Evolutionary conservation across 1,140 invertebrate species (phyloP).

Genomic region (Zaprionus ornatus): DNA sequence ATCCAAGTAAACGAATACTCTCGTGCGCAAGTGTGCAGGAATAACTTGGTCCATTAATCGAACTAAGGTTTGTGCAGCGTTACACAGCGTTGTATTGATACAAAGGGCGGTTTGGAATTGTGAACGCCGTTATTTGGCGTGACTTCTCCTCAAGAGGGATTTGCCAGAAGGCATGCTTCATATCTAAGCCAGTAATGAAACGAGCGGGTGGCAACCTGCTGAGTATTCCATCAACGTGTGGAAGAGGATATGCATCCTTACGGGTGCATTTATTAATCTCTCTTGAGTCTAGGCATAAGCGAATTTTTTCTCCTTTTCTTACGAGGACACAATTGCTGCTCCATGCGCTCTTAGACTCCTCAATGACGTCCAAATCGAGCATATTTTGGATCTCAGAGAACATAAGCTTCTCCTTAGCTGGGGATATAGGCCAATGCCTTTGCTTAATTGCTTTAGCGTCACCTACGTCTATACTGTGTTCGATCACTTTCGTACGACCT

Average conservation of each 20-base stretch:
- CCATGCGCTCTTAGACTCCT: slow-evolving; percentile 49
- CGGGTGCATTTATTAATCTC: no score
- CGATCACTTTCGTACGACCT: slow-evolving; percentile 7
- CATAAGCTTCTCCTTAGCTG: slow-evolving; percentile 12
- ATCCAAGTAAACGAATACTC: slow-evolving; percentile 76
- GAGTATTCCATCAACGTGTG: slow-evolving; percentile 40
- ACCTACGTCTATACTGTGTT: not conserved
- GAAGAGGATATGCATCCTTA: slow-evolving; percentile 49
- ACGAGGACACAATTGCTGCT: slow-evolving; percentile 35
- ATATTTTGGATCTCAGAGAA: slow-evolving; percentile 34
- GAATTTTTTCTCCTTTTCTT: slow-evolving; percentile 19
- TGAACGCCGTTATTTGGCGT: no score
- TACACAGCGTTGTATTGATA: slow-evolving; percentile 19
- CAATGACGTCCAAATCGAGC: slow-evolving; percentile 32
- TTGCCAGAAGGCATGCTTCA: slow-evolving; percentile 80
- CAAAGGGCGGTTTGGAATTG: no score
- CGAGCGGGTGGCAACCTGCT: slow-evolving; percentile 41
- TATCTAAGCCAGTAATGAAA: slow-evolving; percentile 62
- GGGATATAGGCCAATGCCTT: no score
- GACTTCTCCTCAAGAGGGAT: slow-evolving; percentile 1
- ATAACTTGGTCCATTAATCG: slow-evolving; percentile 23
- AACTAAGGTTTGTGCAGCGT: not conserved
- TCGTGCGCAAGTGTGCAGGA: slow-evolving; percentile 14
- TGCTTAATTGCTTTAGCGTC: no score
- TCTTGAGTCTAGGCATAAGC: slow-evolving; percentile 42